These are phyloP conservation scores for Sternotherus odoratus DNA, from an alignment of 2,797 vertebrate species.

Conservation along the genomic window DNA sequence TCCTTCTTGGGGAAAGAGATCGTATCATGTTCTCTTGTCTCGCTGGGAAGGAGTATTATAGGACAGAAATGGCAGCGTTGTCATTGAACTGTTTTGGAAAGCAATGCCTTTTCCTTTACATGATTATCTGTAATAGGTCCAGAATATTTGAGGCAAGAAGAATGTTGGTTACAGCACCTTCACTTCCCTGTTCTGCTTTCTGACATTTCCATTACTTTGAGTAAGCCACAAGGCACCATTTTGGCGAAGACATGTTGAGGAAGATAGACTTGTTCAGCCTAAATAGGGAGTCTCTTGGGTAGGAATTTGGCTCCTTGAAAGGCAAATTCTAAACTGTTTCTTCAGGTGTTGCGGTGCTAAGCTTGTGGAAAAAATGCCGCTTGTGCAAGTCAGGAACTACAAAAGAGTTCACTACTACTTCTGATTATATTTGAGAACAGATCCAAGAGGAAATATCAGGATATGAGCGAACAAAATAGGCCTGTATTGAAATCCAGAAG, in stretches of 20 bases:
- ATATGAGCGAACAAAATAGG: neutral
- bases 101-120: neutral
- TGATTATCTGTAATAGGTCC: neutral
- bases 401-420: neutral
- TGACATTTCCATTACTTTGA: slow-evolving; percentile 21
- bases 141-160: neutral
- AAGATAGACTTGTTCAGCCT: slow-evolving; percentile 15
- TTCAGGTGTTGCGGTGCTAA: neutral
- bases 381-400: neutral
- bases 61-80: neutral
- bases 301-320: neutral
- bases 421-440: neutral
- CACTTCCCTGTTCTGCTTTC: neutral
- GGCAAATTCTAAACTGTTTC: neutral
- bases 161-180: neutral
- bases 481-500: neutral
- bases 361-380: neutral
- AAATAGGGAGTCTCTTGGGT: neutral
- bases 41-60: neutral
- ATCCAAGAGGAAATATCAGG: neutral
- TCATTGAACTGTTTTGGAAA: neutral
- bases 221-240: neutral
- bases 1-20: neutral
- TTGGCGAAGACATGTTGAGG: neutral
- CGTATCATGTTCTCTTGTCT: neutral